Percentiles rank a stretch among this genome's conserved stretches.
Conservation (phyloP, 2,888 invertebrate species). For the Hydroisotoma schaefferi region DNA sequence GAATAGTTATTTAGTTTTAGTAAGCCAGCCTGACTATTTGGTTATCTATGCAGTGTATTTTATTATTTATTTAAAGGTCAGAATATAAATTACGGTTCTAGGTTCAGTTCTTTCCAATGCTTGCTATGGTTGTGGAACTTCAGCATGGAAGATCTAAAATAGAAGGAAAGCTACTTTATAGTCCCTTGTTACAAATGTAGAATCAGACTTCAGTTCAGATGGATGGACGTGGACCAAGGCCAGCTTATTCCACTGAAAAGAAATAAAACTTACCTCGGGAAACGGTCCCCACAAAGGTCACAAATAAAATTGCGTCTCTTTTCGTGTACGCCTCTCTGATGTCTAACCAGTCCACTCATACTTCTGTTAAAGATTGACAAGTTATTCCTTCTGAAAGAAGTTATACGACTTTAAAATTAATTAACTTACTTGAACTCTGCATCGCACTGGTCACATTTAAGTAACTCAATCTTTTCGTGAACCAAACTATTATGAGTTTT, state of each 20-base stretch:
- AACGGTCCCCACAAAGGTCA: background rate
- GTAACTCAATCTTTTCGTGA: background rate
- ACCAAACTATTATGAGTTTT: constrained; percentile 3
- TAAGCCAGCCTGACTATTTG: too few species aligned
- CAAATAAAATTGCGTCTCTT: background rate
- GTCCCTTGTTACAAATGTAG: too few species aligned
- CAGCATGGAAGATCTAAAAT: background rate
- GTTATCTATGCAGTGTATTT: too few species aligned
- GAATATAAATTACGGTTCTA: too few species aligned
- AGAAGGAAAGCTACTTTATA: too few species aligned
- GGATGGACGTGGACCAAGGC: too few species aligned
- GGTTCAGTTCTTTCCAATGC: constrained; percentile 3
- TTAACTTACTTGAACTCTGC: constrained; percentile 3
- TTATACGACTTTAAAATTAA: background rate
- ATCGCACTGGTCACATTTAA: constrained; percentile 3
- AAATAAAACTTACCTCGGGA: too few species aligned
- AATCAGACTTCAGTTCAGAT: too few species aligned
- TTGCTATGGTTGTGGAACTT: background rate
- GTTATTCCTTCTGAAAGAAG: background rate
- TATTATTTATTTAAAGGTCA: too few species aligned
- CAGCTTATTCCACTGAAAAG: too few species aligned
- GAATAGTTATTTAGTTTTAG: too few species aligned
- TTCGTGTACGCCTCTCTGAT: background rate
- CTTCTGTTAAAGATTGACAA: background rate
- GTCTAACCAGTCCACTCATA: background rate